Conservation (phyloP, 1,140 invertebrate species). For the Trinorchestia longiramus region DNA sequence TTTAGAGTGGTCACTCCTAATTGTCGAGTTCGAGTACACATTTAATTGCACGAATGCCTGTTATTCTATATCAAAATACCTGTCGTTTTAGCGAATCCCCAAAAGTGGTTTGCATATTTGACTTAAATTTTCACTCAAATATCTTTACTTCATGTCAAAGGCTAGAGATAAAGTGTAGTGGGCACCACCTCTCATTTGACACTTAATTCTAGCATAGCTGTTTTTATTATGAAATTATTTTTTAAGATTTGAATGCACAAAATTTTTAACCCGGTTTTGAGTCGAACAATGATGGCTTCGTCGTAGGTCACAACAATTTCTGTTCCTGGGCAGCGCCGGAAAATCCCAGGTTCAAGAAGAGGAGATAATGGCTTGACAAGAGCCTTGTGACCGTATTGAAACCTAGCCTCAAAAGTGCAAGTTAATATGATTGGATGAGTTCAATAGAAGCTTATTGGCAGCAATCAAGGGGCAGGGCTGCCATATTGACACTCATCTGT, state of each 20-base stretch:
- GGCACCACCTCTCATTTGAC: background rate
- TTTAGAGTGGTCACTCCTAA: no score
- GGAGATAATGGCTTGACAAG: background rate
- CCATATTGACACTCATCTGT: constrained; percentile 47
- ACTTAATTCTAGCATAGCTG: background rate
- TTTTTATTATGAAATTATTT: background rate
- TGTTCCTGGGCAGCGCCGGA: background rate
- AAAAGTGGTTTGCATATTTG: background rate
- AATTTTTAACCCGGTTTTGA: background rate
- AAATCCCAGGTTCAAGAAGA: background rate
- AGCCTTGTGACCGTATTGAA: background rate
- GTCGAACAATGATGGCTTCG: background rate
- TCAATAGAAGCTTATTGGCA: constrained; percentile 26
- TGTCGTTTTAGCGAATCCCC: background rate
- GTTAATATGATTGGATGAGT: constrained; percentile 18
- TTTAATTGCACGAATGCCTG: no score
- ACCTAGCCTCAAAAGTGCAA: background rate
- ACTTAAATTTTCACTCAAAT: background rate
- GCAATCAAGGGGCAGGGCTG: constrained; percentile 1
- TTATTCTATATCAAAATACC: no score
- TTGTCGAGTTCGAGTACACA: no score
- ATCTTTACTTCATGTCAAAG: background rate
- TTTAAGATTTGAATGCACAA: background rate
- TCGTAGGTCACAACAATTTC: background rate
- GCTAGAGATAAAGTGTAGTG: background rate